phyloP scores from a whole-genome alignment of 1,140 invertebrate genomes.

The Amyelois transitella region DNA sequence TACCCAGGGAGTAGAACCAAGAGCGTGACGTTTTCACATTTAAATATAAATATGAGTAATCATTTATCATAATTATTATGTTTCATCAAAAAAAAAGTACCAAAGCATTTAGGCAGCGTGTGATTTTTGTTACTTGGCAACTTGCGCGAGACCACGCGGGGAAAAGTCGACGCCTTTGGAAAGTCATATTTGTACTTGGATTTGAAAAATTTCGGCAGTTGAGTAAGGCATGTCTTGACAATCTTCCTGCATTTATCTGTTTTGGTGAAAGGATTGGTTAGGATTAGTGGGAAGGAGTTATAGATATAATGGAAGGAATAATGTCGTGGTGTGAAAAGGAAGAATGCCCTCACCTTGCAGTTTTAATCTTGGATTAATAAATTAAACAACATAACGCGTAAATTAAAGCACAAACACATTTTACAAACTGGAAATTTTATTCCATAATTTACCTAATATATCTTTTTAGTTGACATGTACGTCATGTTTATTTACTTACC shows the following conservation, averaged over 20 bases:
- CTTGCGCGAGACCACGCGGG: constrained; percentile 41
- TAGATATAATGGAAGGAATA: neutral
- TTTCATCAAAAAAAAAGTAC: constrained; percentile 20
- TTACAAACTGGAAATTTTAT: no score
- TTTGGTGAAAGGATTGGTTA: neutral
- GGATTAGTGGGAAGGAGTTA: neutral
- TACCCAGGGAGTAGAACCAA: no score
- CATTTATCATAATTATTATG: no score
- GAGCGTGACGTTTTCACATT: no score
- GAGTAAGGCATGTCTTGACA: constrained; percentile 59
- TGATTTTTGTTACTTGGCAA: constrained; percentile 53
- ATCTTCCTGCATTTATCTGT: constrained; percentile 64
- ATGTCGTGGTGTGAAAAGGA: no score
- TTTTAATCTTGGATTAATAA: no score
- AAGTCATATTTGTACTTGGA: constrained; percentile 49
- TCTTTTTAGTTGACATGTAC: no score
- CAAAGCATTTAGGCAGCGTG: constrained; percentile 62
- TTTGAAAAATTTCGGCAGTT: constrained; percentile 57
- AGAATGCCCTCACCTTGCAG: no score
- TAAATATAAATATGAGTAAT: no score
- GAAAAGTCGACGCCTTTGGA: constrained; percentile 58
- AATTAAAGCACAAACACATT: no score
- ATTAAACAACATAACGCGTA: no score
- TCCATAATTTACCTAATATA: no score
- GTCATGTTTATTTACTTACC: constrained; percentile 49